Conservation (phyloP, 2,113 vertebrate species). For the Caloenas nicobarica region DNA sequence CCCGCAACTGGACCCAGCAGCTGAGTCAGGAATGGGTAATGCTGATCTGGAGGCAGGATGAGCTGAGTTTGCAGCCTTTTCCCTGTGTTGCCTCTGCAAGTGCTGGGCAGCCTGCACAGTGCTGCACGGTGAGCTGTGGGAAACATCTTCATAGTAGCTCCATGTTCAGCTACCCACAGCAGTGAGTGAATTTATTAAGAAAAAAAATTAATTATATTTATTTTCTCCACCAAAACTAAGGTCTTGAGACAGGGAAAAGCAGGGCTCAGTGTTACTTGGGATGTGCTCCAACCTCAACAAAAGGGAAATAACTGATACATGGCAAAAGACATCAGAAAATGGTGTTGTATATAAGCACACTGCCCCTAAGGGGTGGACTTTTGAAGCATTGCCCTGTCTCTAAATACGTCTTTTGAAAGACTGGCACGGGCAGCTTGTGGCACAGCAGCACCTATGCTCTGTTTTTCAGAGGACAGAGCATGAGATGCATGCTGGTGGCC, state of each 20-base stretch:
- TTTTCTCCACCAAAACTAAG: not conserved
- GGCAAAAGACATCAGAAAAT: not conserved
- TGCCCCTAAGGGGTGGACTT: not conserved
- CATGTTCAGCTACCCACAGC: not conserved
- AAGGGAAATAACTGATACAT: not conserved
- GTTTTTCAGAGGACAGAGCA: not conserved
- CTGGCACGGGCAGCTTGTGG: not conserved
- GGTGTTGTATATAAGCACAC: not conserved
- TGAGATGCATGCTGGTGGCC: not conserved
- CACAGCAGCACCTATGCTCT: not conserved
- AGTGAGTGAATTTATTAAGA: not conserved
- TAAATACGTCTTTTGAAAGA: not conserved
- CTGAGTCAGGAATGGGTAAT: not conserved
- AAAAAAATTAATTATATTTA: not conserved
- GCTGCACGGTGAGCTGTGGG: not conserved
- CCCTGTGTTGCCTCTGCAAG: too few relatives aligned
- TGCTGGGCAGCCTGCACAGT: not conserved
- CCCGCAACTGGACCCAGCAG: rapidly evolving
- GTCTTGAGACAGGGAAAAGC: not conserved
- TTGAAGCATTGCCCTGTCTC: not conserved
- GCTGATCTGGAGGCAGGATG: not conserved
- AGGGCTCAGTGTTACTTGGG: not conserved
- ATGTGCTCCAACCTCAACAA: not conserved
- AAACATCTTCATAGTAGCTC: not conserved
- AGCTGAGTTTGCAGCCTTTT: not conserved